phyloP scores from a whole-genome alignment of 2,797 vertebrate species.

The Propithecus deckenii region DNA sequence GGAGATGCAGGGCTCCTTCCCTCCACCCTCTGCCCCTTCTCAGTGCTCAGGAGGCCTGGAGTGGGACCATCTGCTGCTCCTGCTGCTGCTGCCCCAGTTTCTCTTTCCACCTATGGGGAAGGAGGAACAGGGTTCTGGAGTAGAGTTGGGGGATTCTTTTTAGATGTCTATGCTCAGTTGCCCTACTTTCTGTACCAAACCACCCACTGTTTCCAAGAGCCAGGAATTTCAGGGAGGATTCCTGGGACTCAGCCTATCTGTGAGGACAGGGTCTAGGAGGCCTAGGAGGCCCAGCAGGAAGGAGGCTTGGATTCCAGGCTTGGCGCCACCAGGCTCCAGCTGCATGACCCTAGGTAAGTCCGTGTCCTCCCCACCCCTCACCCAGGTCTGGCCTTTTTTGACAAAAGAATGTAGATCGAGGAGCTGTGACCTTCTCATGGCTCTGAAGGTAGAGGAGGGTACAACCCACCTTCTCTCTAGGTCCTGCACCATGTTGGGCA shows the following conservation, averaged over 20 bases:
- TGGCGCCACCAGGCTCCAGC: background rate
- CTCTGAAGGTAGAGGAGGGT: background rate
- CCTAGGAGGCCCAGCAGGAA: background rate
- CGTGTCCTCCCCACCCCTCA: background rate
- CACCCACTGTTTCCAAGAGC: constrained; percentile 10
- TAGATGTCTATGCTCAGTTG: background rate
- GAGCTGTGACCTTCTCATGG: background rate
- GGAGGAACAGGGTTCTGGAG: background rate
- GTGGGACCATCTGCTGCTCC: background rate
- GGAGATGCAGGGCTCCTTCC: background rate
- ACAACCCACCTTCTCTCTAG: constrained; percentile 80
- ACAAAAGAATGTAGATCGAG: background rate
- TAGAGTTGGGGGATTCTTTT: background rate
- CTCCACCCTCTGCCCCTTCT: background rate
- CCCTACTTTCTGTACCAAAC: background rate
- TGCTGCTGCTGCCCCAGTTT: background rate
- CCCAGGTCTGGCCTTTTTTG: background rate
- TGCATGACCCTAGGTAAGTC: background rate
- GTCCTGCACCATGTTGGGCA: constrained; percentile 88
- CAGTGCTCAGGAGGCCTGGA: background rate
- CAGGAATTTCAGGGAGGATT: background rate
- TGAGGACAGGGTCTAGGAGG: background rate
- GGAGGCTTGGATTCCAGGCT: background rate
- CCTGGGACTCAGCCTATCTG: background rate
- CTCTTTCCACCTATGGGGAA: background rate